These are phyloP conservation scores for Vidua chalybeata DNA, from an alignment of 2,113 vertebrate species.

Conservation along the genomic window DNA sequence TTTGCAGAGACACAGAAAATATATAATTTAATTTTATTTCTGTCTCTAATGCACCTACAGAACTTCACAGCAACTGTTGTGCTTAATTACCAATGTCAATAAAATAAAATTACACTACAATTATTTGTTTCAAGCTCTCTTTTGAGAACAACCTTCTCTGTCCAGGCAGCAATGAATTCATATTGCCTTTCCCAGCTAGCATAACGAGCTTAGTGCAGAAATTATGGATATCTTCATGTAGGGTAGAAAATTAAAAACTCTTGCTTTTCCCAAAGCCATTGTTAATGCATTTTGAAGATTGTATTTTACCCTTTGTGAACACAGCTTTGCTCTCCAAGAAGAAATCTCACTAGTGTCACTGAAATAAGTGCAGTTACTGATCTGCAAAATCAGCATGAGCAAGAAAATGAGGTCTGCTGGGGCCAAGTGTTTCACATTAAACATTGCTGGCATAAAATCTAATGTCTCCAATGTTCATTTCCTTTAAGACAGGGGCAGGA, in stretches of 20 bases:
- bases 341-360: neutral
- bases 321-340: neutral
- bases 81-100: neutral
- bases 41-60: neutral
- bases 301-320: neutral
- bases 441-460: conserved; percentile 8
- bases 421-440: conserved; percentile 27
- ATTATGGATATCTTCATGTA: neutral
- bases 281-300: neutral
- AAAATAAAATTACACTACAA: neutral
- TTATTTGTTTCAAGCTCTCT: neutral
- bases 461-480: neutral
- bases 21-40: neutral
- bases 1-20: neutral
- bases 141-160: neutral
- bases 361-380: neutral
- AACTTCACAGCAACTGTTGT: neutral
- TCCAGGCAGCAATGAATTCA: neutral
- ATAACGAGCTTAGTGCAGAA: neutral
- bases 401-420: neutral
- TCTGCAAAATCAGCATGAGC: neutral
- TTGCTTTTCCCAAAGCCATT: neutral
- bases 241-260: neutral
- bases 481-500: neutral
- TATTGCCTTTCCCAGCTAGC: neutral